Evolutionary conservation across 2,797 vertebrate species (phyloP), one percentile per base, ranked within the genome.

Genomic region (Catamblyrhynchus diadema): DNA sequence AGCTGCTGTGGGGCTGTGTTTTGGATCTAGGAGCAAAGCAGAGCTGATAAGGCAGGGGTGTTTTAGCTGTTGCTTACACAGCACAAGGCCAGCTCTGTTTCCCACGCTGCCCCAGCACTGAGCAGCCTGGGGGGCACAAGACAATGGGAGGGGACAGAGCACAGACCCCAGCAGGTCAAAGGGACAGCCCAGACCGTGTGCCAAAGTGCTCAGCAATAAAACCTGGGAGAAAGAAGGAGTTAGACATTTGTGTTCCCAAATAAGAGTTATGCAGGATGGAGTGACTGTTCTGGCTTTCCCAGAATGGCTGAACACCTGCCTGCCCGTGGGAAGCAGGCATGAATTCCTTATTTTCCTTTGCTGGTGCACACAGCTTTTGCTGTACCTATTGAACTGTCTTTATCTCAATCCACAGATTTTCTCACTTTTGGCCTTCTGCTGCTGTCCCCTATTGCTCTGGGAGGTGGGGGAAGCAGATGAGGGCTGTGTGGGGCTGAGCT

Each of bases 1-100:
- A 50, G 47, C 56, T 88, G 65, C 3, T 47, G 22, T 8, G 30
- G 47, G 13, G 53, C 80, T 44, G 1, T 66, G 65, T 81, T 95
- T 88, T 74, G 81, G 45, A 83, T 60, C 14, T 48, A 28, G 57
- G 66, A 88, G 33, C 65, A 73, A 62, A 88, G n/a, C 59, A 93
- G 48, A 2, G 32, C 32, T 0, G 86, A 95, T 95, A 96, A 93
- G 83, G 57, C 48, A 41, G 72, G 56, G 65, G 6, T 71, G 77
- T 33, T 88, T n/a, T 6, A 73, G 91, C 48, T 80, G 18, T 8
- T 70, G 80, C 81, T 74, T n/a, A 64, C 53, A 56, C 33, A 53
- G 57, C 12, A 3, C 6, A 94, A 96, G 93, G 83, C 28, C 24
- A 1, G 19, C 42, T 65, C 88, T 24, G 37, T 65, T 93, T 93